Evolutionary conservation across 2,888 invertebrate species (phyloP).

Genomic region (Melanchra persicariae): DNA sequence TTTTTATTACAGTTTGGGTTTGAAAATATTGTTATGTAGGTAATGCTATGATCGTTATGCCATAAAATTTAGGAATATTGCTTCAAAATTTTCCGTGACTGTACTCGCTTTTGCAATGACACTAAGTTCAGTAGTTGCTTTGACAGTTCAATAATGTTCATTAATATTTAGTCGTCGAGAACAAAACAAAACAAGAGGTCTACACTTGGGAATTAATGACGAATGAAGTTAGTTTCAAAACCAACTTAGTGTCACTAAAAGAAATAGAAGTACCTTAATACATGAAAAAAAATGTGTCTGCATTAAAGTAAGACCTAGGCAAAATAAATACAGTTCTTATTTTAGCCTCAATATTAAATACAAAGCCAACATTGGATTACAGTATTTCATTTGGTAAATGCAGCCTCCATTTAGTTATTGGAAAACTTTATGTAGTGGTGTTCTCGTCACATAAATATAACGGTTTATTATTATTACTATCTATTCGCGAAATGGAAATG

Average conservation of each 20-base stretch:
- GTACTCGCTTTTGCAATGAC: background rate
- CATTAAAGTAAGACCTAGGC: background rate
- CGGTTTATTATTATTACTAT: conserved; percentile 62
- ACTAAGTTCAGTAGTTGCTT: conserved; percentile 3
- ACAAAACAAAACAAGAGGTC: background rate
- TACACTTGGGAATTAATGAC: no score
- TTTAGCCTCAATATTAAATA: conserved; percentile 34
- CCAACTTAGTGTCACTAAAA: background rate
- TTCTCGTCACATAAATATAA: conserved; percentile 64
- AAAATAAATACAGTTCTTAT: conserved; percentile 3
- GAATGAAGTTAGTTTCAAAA: background rate
- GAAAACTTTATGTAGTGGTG: conserved; percentile 63
- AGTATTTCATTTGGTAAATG: conserved; percentile 73
- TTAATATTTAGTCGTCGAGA: background rate
- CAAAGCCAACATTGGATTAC: conserved; percentile 52
- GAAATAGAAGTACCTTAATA: background rate
- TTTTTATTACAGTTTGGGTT: no score
- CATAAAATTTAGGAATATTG: background rate
- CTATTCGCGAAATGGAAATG: conserved; percentile 57
- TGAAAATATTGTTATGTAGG: no score
- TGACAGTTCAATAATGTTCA: conserved; percentile 9
- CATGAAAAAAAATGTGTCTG: background rate
- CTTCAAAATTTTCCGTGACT: background rate
- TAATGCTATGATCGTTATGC: no score
- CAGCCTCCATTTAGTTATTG: conserved; percentile 73